phyloP scores from a whole-genome alignment of 2,113 vertebrate genomes.

The Okapia johnstoni region DNA sequence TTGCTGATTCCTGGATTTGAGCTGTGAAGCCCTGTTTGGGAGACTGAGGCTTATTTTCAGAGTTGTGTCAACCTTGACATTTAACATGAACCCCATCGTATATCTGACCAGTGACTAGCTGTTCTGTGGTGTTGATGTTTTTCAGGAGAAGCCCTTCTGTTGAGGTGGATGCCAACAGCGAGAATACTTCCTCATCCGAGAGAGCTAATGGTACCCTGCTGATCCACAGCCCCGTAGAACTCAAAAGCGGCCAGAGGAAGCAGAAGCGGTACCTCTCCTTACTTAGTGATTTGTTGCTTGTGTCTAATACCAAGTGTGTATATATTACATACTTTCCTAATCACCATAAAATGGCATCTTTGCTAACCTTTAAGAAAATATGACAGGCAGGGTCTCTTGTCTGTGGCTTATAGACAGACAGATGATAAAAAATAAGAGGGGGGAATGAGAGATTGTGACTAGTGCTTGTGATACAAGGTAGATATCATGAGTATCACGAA shows the following conservation, averaged over 20 bases:
- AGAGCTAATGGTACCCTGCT: conserved; percentile 79
- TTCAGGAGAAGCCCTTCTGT: conserved; percentile 83
- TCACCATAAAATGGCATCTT: not conserved
- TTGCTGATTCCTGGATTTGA: not conserved
- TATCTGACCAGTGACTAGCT: not conserved
- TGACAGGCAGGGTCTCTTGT: not conserved
- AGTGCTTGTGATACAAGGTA: not conserved
- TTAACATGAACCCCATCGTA: not conserved
- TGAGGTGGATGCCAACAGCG: conserved; percentile 82
- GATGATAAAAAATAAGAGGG: not conserved
- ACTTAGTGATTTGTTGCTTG: conserved; percentile 86
- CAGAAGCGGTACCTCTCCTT: conserved; percentile 89
- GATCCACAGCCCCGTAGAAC: conserved; percentile 81
- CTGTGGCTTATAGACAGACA: not conserved
- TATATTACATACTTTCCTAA: not conserved
- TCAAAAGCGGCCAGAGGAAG: conserved; percentile 87
- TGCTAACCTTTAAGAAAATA: not conserved
- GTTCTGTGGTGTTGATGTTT: not conserved
- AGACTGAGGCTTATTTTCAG: not conserved
- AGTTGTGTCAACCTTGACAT: not conserved
- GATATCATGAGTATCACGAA: not conserved
- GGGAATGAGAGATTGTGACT: not conserved
- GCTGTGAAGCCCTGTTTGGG: not conserved
- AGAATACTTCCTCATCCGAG: conserved; percentile 85
- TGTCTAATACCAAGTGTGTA: conserved; percentile 89